These are phyloP conservation scores for Acanthacorydalis orientalis DNA, from an alignment of 2,888 invertebrate genomes.

Conservation along the genomic window DNA sequence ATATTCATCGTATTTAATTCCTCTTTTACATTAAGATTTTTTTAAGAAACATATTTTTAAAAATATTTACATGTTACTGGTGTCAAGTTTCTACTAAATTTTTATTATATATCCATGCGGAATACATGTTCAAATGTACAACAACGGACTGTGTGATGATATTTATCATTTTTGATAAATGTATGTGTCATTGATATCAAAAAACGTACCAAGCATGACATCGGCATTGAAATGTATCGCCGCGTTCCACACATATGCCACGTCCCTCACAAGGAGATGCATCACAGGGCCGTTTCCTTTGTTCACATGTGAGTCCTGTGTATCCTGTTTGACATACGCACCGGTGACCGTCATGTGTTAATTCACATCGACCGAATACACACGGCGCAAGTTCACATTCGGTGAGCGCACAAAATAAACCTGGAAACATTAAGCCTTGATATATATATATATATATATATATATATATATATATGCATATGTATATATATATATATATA, in stretches of 20 bases:
- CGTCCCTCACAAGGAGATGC: slow-evolving; percentile 56
- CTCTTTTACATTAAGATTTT: too few species aligned
- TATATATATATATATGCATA: too few species aligned
- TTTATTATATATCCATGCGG: too few species aligned
- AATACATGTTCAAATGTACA: too few species aligned
- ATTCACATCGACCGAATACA: slow-evolving; percentile 44
- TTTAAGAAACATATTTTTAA: too few species aligned
- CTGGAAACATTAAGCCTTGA: slow-evolving; percentile 20
- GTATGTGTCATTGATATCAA: neutral
- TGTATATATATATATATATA: too few species aligned
- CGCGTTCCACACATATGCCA: slow-evolving; percentile 40
- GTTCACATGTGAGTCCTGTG: slow-evolving; percentile 48
- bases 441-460: too few species aligned
- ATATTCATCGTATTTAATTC: too few species aligned
- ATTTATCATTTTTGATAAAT: too few species aligned
- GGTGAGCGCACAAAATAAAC: slow-evolving; percentile 58
- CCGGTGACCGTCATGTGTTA: slow-evolving; percentile 29
- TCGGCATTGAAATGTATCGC: slow-evolving; percentile 14
- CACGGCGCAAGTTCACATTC: slow-evolving; percentile 59
- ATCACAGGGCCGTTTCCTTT: slow-evolving; percentile 51
- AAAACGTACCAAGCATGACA: slow-evolving; percentile 65
- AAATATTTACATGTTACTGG: too few species aligned
- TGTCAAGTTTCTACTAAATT: too few species aligned
- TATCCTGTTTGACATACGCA: slow-evolving; percentile 55
- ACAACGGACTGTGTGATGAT: too few species aligned